Conservation (phyloP, 2,888 invertebrate species). For the Dysmachus trigonus region DNA sequence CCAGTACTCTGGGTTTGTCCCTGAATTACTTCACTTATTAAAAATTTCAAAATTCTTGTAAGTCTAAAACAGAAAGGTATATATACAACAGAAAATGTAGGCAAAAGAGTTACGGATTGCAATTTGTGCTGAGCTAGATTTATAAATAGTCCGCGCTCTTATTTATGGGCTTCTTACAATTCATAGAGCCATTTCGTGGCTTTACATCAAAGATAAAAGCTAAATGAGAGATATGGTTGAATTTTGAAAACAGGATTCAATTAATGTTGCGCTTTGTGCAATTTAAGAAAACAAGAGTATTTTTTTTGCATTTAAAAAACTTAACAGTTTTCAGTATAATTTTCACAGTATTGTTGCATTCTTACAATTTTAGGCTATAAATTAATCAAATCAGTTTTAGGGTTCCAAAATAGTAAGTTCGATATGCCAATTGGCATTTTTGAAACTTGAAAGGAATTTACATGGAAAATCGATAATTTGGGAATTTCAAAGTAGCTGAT, state of each 20-base stretch:
- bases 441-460: too few species aligned
- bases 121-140: not conserved
- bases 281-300: not conserved
- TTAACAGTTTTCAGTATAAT: too few species aligned
- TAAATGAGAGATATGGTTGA: not conserved
- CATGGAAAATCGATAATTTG: too few species aligned
- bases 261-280: not conserved
- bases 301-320: too few species aligned
- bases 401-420: too few species aligned
- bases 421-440: too few species aligned
- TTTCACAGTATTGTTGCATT: too few species aligned
- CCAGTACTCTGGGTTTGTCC: not conserved
- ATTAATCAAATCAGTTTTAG: too few species aligned
- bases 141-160: not conserved
- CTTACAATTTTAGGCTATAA: too few species aligned
- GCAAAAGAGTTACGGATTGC: not conserved
- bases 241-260: not conserved
- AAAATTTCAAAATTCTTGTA: not conserved
- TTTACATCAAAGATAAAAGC: not conserved
- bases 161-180: not conserved
- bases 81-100: not conserved
- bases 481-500: too few species aligned
- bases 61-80: not conserved
- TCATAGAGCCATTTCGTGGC: not conserved
- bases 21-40: not conserved